Percentiles rank a stretch among this genome's conserved stretches.
phyloP scores from a whole-genome alignment of 2,113 vertebrate species.

The Cheilinus undulatus region DNA sequence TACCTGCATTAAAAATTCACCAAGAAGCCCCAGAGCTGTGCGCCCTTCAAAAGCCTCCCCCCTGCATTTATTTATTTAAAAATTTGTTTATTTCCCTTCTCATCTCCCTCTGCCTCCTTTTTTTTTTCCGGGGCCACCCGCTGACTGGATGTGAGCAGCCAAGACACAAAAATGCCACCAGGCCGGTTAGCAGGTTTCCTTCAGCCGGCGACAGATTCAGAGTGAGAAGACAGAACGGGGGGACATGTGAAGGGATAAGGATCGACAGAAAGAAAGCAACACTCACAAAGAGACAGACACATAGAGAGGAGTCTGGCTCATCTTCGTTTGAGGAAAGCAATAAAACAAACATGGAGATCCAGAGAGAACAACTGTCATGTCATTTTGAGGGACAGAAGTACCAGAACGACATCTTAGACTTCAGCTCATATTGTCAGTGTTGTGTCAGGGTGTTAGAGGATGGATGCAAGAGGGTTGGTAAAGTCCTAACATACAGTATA shows the following conservation, averaged over 20 bases:
- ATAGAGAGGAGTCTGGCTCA: not conserved
- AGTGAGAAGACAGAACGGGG: constrained; percentile 6
- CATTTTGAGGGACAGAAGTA: not conserved
- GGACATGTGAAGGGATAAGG: not conserved
- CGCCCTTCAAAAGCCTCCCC: constrained; percentile 75
- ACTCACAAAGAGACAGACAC: not conserved
- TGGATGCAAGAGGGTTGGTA: not conserved
- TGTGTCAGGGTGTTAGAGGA: not conserved
- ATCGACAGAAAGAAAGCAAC: not conserved
- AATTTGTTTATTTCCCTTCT: constrained; percentile 77
- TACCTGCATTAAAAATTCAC: constrained; percentile 79
- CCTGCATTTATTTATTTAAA: constrained; percentile 78
- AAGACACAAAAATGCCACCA: constrained; percentile 60
- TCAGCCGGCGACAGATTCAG: constrained; percentile 42
- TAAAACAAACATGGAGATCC: not conserved
- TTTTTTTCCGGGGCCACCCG: constrained; percentile 48
- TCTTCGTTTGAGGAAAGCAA: constrained; percentile 11
- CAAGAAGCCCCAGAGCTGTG: constrained; percentile 61
- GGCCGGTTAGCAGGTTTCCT: constrained; percentile 61
- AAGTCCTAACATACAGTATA: not conserved
- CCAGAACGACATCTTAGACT: not conserved
- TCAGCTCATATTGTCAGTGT: not conserved
- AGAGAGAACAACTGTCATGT: not conserved
- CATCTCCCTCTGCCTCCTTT: constrained; percentile 58
- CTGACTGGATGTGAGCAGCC: constrained; percentile 55